phyloP scores from a whole-genome alignment of 2,797 vertebrate species.

The Uromys caudimaculatus region DNA sequence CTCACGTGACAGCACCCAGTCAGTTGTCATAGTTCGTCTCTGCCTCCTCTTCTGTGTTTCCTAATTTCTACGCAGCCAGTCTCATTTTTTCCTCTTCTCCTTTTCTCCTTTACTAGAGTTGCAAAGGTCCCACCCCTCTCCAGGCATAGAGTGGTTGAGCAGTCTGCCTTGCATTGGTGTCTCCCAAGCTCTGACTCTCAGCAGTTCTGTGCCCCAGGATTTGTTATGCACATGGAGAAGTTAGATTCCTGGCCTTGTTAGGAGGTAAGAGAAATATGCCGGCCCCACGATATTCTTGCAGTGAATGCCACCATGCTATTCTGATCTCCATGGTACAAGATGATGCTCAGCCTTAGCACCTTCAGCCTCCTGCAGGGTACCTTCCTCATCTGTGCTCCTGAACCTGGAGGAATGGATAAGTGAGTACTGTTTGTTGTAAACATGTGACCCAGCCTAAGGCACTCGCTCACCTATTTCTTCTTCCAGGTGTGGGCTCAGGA shows the following conservation, averaged over 20 bases:
- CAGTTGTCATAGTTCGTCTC: rapidly evolving
- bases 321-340: rapidly evolving
- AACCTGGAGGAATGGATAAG: rapidly evolving
- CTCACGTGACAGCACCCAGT: too few relatives aligned
- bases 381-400: rapidly evolving
- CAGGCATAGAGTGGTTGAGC: not conserved
- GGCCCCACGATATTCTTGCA: rapidly evolving
- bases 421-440: not conserved
- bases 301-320: rapidly evolving
- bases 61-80: not conserved
- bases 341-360: not conserved
- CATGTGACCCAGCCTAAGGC: not conserved
- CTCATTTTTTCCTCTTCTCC: not conserved
- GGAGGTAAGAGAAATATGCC: too few relatives aligned
- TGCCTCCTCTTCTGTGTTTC: not conserved
- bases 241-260: not conserved
- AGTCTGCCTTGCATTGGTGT: too few relatives aligned
- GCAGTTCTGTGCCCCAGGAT: not conserved
- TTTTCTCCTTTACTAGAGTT: not conserved
- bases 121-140: not conserved
- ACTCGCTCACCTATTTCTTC: not conserved
- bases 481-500: not conserved
- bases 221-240: not conserved
- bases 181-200: not conserved
- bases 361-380: rapidly evolving